phyloP scores from a whole-genome alignment of 2,888 invertebrate species.

The Philaethria dido region DNA sequence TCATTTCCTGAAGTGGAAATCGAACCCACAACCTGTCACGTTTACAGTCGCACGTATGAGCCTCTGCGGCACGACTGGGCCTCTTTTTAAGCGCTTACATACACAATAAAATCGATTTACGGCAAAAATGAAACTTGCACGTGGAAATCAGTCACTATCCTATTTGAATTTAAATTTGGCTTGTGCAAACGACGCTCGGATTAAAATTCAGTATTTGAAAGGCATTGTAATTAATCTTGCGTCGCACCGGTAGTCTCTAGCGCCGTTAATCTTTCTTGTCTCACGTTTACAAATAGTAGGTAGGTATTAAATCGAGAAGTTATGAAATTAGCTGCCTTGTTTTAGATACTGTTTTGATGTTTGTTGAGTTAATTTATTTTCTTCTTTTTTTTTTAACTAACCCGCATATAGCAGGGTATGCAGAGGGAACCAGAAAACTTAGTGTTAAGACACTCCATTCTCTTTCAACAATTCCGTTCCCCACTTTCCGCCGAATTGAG shows the following conservation, averaged over 20 bases:
- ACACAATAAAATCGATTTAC: conserved; percentile 22
- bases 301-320: conserved; percentile 18
- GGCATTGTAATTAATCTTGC: conserved; percentile 70
- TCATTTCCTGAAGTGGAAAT: too few species aligned
- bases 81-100: background rate
- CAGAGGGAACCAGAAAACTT: too few species aligned
- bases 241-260: conserved; percentile 51
- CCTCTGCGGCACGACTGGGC: too few species aligned
- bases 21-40: too few species aligned
- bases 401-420: too few species aligned
- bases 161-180: conserved; percentile 58
- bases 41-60: too few species aligned
- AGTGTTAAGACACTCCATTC: too few species aligned
- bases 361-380: background rate
- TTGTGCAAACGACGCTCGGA: conserved; percentile 47
- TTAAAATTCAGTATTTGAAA: conserved; percentile 66
- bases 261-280: conserved; percentile 51
- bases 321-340: conserved; percentile 16
- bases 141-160: conserved; percentile 41
- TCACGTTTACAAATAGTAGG: conserved; percentile 69
- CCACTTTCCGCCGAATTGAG: too few species aligned
- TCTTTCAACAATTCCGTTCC: too few species aligned
- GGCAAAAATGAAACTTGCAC: conserved; percentile 35
- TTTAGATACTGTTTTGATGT: background rate
- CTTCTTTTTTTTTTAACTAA: too few species aligned